phyloP scores from a whole-genome alignment of 2,797 vertebrate species.

The Alca torda region DNA sequence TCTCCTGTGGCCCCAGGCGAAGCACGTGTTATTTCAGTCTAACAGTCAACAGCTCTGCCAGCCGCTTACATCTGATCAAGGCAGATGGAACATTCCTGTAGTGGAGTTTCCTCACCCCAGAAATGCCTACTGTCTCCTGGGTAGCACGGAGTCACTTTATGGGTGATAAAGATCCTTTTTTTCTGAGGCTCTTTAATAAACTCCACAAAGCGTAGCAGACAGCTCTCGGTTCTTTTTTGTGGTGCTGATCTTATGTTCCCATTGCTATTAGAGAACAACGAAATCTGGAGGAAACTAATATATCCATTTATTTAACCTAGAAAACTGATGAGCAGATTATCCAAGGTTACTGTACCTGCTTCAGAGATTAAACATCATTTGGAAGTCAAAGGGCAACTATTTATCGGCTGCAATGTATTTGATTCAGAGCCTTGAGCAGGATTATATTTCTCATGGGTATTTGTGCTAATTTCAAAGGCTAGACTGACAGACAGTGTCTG shows the following conservation, averaged over 20 bases:
- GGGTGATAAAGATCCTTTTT: neutral
- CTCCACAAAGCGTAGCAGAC: neutral
- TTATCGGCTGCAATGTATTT: slow-evolving; percentile 49
- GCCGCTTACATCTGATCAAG: neutral
- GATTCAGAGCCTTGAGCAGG: slow-evolving; percentile 51
- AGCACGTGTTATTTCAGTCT: neutral
- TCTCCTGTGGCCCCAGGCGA: neutral
- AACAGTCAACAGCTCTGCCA: neutral
- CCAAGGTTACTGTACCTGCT: slow-evolving; percentile 51
- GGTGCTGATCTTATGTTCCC: neutral
- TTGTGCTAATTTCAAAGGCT: slow-evolving; percentile 66
- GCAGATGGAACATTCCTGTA: neutral
- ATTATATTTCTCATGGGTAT: slow-evolving; percentile 67
- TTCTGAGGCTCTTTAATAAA: neutral
- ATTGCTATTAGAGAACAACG: neutral
- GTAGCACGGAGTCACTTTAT: neutral
- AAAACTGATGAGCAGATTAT: slow-evolving; percentile 56
- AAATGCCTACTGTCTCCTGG: neutral
- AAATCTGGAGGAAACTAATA: slow-evolving; percentile 34
- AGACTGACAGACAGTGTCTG: slow-evolving; percentile 59
- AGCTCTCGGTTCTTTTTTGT: neutral
- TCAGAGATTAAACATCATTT: slow-evolving; percentile 53
- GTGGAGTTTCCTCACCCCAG: neutral
- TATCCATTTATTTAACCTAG: slow-evolving; percentile 44
- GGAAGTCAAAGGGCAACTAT: slow-evolving; percentile 55